Evolutionary conservation across 2,797 vertebrate species (phyloP).

Genomic region (Kryptopterus vitreolus): DNA sequence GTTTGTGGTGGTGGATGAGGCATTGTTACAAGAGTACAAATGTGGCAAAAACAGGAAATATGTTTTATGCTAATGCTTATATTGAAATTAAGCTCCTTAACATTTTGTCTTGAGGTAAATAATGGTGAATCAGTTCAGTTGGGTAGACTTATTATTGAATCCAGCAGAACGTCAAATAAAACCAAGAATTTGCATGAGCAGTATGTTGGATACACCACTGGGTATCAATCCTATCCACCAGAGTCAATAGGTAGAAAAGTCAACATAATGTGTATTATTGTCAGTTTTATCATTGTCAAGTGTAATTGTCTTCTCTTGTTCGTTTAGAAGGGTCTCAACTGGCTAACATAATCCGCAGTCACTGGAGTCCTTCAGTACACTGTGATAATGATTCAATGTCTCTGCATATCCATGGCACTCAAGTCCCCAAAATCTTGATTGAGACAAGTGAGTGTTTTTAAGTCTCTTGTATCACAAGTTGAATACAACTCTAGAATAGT

Average conservation of each 20-base stretch:
- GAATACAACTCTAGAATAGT: too few relatives aligned
- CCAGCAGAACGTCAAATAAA: not conserved
- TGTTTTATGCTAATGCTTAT: fast-evolving
- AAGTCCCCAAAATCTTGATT: constrained; percentile 50
- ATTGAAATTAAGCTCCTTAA: not conserved
- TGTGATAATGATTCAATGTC: constrained; percentile 50
- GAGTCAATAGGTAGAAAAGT: not conserved
- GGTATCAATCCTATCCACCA: constrained; percentile 9
- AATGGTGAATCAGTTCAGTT: not conserved
- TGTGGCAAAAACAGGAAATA: not conserved
- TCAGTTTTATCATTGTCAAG: not conserved
- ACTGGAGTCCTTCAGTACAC: constrained; percentile 41
- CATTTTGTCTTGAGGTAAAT: not conserved
- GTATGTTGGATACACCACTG: not conserved
- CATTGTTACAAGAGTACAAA: not conserved
- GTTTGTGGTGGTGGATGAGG: not conserved
- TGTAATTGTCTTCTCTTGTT: not conserved
- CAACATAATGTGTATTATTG: not conserved
- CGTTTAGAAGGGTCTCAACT: not conserved
- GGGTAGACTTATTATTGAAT: not conserved
- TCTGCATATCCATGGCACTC: constrained; percentile 31
- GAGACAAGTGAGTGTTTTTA: constrained; percentile 47
- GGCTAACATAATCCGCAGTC: constrained; percentile 16
- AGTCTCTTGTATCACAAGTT: too few relatives aligned
- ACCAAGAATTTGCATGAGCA: not conserved